Evolutionary conservation across 2,113 vertebrate species (phyloP), one percentile per base, ranked within the genome.

Genomic region (Alethe diademata): DNA sequence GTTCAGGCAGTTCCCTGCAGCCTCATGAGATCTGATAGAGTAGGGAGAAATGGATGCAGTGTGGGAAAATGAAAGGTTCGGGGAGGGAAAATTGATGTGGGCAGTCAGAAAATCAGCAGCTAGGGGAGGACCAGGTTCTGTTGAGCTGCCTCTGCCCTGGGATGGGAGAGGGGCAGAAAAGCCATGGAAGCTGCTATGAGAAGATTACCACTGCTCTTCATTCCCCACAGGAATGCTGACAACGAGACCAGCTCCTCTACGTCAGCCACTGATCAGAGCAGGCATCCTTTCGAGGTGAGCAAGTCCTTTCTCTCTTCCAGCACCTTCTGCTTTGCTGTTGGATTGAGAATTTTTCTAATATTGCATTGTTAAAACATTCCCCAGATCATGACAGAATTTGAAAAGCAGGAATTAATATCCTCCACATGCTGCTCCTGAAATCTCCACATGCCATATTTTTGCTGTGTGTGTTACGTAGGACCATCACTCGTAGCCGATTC

Each of bases 281-380:
- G 98, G 92, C 99, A 98, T 82, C 98, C 98, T 10, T 98, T 99
- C 38, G 98, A 99, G 98, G 99, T 96, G 26, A 95, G 70, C 47
- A 33, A 42, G 31, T 65, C 66, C 48, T 58, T 31, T 38, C 24
- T 33, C 53, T 33, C 61, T 64, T 53, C 51, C n/a, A 43, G 6
- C 12, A 7, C 38, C 31, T 64, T 5, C 51, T 84, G 72, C 28
- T 67, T 67, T 74, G 69, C 76, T 9, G 3, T 23, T 25, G 33
- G n/a, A 22, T 38, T 17, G 18, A 31, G 12, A 42, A 2, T 70
- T 86, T 91, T 67, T 84, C 70, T n/a, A 4, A 22, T 42, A 50
- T 6, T 4, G 6, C 6, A 0, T 69, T 31, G 67, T 38, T 60
- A 7, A 74, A 81, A 35, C 0, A 0, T 48, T 71, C 38, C 33